Base-by-base conservation (phyloP, 2,113 vertebrate genomes). In the Mohoua ochrocephala region DNA sequence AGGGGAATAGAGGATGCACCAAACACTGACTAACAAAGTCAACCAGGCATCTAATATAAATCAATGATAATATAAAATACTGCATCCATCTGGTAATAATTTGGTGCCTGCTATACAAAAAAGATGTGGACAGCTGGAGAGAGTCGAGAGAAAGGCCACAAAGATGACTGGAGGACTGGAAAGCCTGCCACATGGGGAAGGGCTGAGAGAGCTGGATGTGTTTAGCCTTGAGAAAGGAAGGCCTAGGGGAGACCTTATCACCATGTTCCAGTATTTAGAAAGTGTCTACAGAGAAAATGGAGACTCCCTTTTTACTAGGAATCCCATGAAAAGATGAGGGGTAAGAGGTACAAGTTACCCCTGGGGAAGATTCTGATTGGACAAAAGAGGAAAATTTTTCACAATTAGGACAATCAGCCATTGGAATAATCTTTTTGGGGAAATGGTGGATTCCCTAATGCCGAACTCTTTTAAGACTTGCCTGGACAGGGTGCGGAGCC, bases 391-490 rank as follows among this genome's bases (percentile, higher is more conserved):
- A 61, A 54, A 27, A 35, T 16, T 76, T 41, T 54, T 83, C 30
- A 27, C 41, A 4, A 3, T 41, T 35, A 12, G 41, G 61, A 35
- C 24, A 11, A 9, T 47, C 47, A 47, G 8, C 30, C 20, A 10
- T 27, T 53, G 45, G 39, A 68, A 45, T 60, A n/a, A 53, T 68
- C 21, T 39, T 52, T 9, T 15, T 83, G 78, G 26, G 11, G n/a
- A 68, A 31, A 17, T 54, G 30, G 6, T 41, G 30, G 54, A 13
- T 76, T 69, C n/a, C 47, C 8, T 17, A 19, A 0, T 0, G 2
- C 7, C 31, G 54, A 47, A 35, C 24, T 68, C 39, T 28, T 24
- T 31, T 18, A 21, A 54, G 30, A 35, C 42, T 69, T 69, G 30
- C 26, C 26, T 30, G 9, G n/a, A 26, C n/a, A 61, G 16, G 7